Evolutionary conservation across 2,113 vertebrate genomes (phyloP).

Genomic region (Steatornis caripensis): DNA sequence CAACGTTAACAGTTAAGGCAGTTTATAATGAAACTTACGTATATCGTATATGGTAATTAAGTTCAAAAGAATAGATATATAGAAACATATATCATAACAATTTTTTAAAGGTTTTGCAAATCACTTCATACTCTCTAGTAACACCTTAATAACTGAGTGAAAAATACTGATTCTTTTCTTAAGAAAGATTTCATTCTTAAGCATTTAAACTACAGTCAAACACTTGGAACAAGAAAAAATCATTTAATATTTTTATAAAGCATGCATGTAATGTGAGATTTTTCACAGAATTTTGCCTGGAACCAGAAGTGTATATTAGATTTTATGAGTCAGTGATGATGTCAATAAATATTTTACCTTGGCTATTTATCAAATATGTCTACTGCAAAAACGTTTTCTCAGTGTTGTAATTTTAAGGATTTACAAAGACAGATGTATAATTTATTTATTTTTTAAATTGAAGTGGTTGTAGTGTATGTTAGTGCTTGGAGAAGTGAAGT

Average conservation of each 20-base stretch:
- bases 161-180: neutral
- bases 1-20: neutral
- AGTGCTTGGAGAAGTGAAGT: neutral
- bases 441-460: no score
- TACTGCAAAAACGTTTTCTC: neutral
- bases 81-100: neutral
- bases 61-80: neutral
- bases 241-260: neutral
- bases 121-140: neutral
- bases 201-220: neutral
- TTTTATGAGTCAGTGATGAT: neutral
- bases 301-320: neutral
- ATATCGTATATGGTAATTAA: neutral
- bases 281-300: neutral
- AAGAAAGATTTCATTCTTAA: neutral
- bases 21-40: neutral
- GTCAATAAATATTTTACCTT: neutral
- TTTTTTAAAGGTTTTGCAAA: neutral
- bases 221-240: neutral
- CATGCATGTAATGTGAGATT: neutral
- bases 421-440: neutral
- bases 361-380: neutral
- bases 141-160: neutral
- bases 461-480: neutral
- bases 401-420: constrained; percentile 31